Conservation (phyloP, 2,113 vertebrate genomes). For the Clinocottus analis region DNA sequence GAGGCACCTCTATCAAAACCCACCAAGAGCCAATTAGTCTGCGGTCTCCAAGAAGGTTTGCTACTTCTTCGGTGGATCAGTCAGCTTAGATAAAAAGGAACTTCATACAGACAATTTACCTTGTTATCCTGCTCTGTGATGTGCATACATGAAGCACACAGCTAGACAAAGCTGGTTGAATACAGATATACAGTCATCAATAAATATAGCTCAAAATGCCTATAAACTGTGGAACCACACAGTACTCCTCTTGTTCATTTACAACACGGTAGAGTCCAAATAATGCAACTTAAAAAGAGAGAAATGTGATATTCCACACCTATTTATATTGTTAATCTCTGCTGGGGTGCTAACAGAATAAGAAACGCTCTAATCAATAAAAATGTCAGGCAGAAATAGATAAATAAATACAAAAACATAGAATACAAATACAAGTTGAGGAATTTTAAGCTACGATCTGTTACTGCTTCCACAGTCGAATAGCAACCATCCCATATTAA, state of each 20-base stretch:
- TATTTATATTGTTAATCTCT: constrained; percentile 17
- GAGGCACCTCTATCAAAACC: constrained; percentile 48
- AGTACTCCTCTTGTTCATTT: neutral
- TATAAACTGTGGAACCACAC: constrained; percentile 2
- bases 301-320: constrained; percentile 10
- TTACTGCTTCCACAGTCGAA: constrained; percentile 35
- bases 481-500: constrained; percentile 57
- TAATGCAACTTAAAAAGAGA: neutral
- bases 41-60: constrained; percentile 20
- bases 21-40: constrained; percentile 60
- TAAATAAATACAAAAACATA: constrained; percentile 45
- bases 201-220: neutral
- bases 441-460: too few species aligned
- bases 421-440: constrained; percentile 54
- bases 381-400: constrained; percentile 24
- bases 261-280: neutral
- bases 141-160: constrained; percentile 6
- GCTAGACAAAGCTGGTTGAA: constrained; percentile 7
- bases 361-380: constrained; percentile 54
- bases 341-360: constrained; percentile 36
- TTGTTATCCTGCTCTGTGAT: constrained; percentile 25
- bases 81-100: constrained; percentile 45
- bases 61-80: constrained; percentile 36
- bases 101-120: constrained; percentile 9
- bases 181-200: constrained; percentile 9